Base-by-base conservation (phyloP, 1,140 invertebrate genomes). In the Leptinotarsa defecta region DNA sequence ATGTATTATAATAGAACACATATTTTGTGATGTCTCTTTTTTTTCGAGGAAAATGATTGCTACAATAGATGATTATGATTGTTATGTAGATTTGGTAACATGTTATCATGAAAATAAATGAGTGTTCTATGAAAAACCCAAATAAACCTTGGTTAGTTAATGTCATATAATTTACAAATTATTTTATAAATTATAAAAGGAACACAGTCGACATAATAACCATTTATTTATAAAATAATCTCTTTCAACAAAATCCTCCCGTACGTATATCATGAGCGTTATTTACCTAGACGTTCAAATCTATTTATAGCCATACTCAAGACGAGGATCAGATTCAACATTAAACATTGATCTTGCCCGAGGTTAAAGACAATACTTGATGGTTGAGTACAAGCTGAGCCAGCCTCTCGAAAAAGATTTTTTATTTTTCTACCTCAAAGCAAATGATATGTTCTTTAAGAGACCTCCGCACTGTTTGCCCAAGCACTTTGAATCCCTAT, bases 401-500 rank as follows among this genome's bases (percentile, higher is more conserved):
- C 34, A 68, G 67, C 43, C 43, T 68, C 67, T 68, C 67, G 67
- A 43, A 15, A 27, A 68, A 34, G n/a, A 43, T 48, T 68, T 68
- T n/a, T 43, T 19, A 68, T 68, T 68, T 68, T 68, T 68, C 67
- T 48, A 68, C 67, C 67, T 68, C 20, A 68, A 68, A 68, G 67
- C 67, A 68, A 68, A 68, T 34, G 70, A 62, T 71, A 62, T 20
- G 48, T 71, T 19, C 48, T 71, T 71, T 13, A 22, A 24, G 22
- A 71, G 24, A 71, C 48, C 70, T 22, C 67, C 67, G 57, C 70
- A 13, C n/a, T 71, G 57, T 71, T 71, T 71, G 27, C 70, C 70
- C 15, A 57, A 43, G 57, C 70, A 71, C 70, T 71, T 71, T 71
- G 70, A 48, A 71, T 71, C 70, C 70, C 70, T 34, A 34, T 71